Percentiles rank a stretch among this genome's conserved stretches.
These are phyloP conservation scores for Callopanchax toddi DNA, from an alignment of 2,113 vertebrate genomes.

Conservation along the genomic window DNA sequence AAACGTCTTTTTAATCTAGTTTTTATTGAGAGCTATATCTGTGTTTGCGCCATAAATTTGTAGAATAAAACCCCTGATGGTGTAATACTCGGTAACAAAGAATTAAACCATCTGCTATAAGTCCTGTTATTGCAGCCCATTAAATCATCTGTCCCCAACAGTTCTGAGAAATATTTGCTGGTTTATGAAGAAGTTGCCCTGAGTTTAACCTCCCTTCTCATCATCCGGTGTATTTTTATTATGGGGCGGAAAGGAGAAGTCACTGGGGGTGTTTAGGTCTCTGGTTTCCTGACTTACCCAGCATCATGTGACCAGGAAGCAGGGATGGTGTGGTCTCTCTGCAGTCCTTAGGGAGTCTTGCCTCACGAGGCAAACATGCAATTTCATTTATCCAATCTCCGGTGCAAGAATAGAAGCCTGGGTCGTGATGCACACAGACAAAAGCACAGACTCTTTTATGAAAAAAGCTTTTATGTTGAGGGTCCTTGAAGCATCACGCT, in stretches of 20 bases:
- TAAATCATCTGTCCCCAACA: background rate
- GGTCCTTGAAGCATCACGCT: constrained; percentile 56
- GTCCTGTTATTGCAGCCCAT: background rate
- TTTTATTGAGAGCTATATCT: too few species aligned
- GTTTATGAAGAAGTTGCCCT: constrained; percentile 35
- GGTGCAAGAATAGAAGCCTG: constrained; percentile 59
- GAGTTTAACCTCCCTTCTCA: constrained; percentile 60
- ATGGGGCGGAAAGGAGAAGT: constrained; percentile 27
- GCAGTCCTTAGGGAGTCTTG: constrained; percentile 56
- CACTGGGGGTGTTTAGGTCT: constrained; percentile 48
- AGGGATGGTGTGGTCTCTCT: constrained; percentile 47
- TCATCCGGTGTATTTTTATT: constrained; percentile 60
- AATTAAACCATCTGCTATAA: background rate
- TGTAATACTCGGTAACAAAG: background rate
- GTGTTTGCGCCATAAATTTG: too few species aligned
- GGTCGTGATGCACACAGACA: constrained; percentile 59
- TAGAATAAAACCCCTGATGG: background rate
- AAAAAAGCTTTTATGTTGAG: constrained; percentile 65
- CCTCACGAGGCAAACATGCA: constrained; percentile 67
- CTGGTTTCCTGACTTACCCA: constrained; percentile 67
- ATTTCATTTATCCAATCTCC: constrained; percentile 70
- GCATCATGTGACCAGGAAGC: constrained; percentile 71
- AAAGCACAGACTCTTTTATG: constrained; percentile 56
- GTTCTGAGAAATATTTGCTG: constrained; percentile 24
- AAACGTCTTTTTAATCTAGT: background rate